phyloP scores from a whole-genome alignment of 2,797 vertebrate species.

The Argyrosomus regius region DNA sequence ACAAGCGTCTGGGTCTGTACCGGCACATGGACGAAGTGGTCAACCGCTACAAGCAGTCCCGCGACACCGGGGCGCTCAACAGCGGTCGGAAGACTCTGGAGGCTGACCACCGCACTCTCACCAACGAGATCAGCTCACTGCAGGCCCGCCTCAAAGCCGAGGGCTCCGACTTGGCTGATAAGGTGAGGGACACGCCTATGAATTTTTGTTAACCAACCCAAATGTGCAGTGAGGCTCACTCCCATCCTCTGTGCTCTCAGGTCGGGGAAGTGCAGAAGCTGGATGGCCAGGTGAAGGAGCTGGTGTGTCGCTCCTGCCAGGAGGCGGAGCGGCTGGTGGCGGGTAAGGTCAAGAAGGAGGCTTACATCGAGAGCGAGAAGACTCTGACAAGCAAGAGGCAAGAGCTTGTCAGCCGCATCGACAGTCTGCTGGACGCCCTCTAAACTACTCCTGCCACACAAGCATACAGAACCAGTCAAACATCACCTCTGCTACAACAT shows the following conservation, averaged over 20 bases:
- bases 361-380: constrained; percentile 95
- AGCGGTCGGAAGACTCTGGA: constrained; percentile 94
- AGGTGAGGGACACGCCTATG: constrained; percentile 80
- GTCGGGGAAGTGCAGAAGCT: constrained; percentile 97
- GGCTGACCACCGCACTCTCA: constrained; percentile 92
- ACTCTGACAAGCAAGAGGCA: constrained; percentile 91
- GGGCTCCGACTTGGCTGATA: constrained; percentile 96
- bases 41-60: constrained; percentile 96
- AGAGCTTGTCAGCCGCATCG: constrained; percentile 94
- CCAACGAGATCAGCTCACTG: constrained; percentile 91
- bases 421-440: constrained; percentile 95
- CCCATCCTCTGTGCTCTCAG: constrained; percentile 72
- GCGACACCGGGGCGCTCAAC: constrained; percentile 93
- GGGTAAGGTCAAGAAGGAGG: constrained; percentile 97
- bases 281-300: constrained; percentile 94
- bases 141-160: constrained; percentile 96
- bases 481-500: constrained; percentile 33
- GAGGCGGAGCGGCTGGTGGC: constrained; percentile 96
- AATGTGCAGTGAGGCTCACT: neutral
- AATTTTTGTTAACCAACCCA: neutral
- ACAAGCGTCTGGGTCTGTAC: constrained; percentile 96
- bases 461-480: constrained; percentile 6
- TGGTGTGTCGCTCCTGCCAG: constrained; percentile 92
- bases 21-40: constrained; percentile 97
- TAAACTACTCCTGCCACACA: constrained; percentile 74